Conservation (phyloP, 1,140 invertebrate genomes). For the Drosophila watanabei region DNA sequence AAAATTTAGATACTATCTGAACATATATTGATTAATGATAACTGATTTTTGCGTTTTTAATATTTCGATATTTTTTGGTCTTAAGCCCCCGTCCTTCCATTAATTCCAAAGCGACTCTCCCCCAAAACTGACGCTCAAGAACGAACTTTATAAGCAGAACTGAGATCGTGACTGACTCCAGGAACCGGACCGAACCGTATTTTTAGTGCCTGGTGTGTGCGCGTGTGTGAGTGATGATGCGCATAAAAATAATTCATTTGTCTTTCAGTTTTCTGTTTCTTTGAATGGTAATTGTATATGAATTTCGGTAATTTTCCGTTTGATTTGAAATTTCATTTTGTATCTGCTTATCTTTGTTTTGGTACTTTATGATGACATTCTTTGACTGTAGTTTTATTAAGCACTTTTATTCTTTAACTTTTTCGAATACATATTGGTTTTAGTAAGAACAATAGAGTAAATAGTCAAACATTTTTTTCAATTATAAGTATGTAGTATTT, state of each 20-base stretch:
- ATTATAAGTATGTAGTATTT: slow-evolving; percentile 22
- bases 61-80: neutral
- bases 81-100: neutral
- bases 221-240: slow-evolving; percentile 55
- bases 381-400: slow-evolving; percentile 21
- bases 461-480: slow-evolving; percentile 4
- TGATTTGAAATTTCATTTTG: slow-evolving; percentile 16
- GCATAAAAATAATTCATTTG: slow-evolving; percentile 51
- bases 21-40: no score
- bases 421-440: slow-evolving; percentile 7
- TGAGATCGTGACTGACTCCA: slow-evolving; percentile 11
- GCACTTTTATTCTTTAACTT: slow-evolving; percentile 14
- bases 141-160: neutral
- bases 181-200: slow-evolving; percentile 23
- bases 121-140: neutral
- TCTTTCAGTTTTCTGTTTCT: slow-evolving; percentile 26
- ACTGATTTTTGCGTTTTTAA: neutral
- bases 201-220: slow-evolving; percentile 69
- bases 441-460: slow-evolving; percentile 24
- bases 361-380: neutral
- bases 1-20: neutral
- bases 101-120: neutral
- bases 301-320: slow-evolving; percentile 6
- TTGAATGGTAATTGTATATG: slow-evolving; percentile 18
- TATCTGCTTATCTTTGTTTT: slow-evolving; percentile 6